Percentiles rank a stretch among this genome's conserved stretches.
These are phyloP conservation scores for Carlito syrichta DNA, from an alignment of 2,113 vertebrate species.

Conservation along the genomic window DNA sequence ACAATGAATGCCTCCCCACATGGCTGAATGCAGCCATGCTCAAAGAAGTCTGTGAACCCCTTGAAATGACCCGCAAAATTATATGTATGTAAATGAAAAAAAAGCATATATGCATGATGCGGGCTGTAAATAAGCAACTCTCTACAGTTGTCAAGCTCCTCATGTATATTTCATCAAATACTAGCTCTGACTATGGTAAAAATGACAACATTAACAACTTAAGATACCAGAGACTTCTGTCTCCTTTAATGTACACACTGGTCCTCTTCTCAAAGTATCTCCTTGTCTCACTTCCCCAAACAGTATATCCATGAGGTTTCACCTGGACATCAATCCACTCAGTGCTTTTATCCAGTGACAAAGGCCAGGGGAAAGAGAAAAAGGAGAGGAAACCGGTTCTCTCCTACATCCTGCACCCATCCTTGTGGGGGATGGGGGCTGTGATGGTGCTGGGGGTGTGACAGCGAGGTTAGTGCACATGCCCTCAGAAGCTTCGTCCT, in stretches of 20 bases:
- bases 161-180: fast-evolving
- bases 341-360: background rate
- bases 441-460: fast-evolving
- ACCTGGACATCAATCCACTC: background rate
- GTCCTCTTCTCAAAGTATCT: background rate
- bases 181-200: no score
- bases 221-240: background rate
- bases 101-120: background rate
- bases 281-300: background rate
- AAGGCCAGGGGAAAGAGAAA: background rate
- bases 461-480: background rate
- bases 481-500: fast-evolving
- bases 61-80: background rate
- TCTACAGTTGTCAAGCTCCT: fast-evolving
- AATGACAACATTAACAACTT: background rate
- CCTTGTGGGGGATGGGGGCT: background rate
- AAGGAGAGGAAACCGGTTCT: background rate
- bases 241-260: background rate
- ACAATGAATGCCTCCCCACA: fast-evolving
- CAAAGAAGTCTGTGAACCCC: background rate
- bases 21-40: no score
- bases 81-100: no score
- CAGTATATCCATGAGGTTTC: background rate
- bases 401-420: background rate
- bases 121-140: background rate